A percentile compares a stretch with the other conserved stretches of the same genome.
Evolutionary conservation across 2,113 vertebrate genomes (phyloP).

Genomic region (Onychostruthus taczanowskii): DNA sequence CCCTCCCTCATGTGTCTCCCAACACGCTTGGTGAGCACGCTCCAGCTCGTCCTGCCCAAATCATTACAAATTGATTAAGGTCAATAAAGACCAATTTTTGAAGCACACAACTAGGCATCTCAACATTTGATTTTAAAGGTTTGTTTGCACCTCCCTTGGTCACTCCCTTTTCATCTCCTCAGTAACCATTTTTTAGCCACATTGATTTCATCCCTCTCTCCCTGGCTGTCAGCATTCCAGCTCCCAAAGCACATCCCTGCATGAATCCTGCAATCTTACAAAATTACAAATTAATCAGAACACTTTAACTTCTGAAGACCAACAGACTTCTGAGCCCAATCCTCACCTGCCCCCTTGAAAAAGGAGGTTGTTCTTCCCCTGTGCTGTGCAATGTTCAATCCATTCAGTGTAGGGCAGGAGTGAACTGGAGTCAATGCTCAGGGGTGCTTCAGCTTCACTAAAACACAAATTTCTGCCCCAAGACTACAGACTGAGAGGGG

Average conservation of each 20-base stretch:
- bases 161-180: neutral
- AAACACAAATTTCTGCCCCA: neutral
- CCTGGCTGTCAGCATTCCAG: neutral
- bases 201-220: neutral
- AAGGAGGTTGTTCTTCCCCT: neutral
- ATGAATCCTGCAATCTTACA: neutral
- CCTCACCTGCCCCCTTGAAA: neutral
- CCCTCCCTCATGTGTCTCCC: neutral
- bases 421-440: neutral
- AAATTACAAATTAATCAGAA: neutral
- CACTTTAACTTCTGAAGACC: neutral
- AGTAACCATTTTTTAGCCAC: neutral
- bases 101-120: neutral
- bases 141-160: neutral
- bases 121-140: neutral
- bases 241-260: neutral
- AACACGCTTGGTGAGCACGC: neutral
- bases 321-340: fast-evolving
- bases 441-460: neutral
- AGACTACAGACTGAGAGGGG: neutral
- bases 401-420: neutral
- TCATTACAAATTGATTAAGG: neutral
- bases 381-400: neutral
- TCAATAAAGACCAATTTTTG: neutral
- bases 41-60: neutral